phyloP scores from a whole-genome alignment of 2,113 vertebrate species.

The Cromileptes altivelis region DNA sequence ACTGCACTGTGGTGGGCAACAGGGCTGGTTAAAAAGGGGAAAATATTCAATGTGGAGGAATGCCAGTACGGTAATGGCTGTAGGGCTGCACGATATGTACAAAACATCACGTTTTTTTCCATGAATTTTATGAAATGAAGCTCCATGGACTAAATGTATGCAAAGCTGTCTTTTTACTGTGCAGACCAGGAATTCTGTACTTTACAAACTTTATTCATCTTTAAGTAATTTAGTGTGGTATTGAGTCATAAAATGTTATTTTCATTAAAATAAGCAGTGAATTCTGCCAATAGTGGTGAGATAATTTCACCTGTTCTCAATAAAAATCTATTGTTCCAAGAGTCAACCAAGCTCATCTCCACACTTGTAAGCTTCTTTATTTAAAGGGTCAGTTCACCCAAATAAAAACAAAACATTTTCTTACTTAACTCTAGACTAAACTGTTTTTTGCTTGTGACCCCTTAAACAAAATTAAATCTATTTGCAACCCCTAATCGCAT shows the following conservation, averaged over 20 bases:
- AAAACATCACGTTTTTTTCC: conserved; percentile 1
- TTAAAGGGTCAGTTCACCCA: conserved; percentile 3
- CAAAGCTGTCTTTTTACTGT: neutral
- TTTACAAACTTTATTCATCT: neutral
- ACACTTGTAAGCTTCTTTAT: neutral
- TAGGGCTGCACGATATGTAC: conserved; percentile 39
- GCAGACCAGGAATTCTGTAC: neutral
- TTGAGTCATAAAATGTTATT: conserved; percentile 22
- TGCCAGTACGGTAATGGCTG: conserved; percentile 26
- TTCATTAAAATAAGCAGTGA: conserved; percentile 2
- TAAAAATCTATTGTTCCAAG: neutral
- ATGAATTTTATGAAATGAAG: neutral
- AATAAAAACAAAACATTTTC: neutral
- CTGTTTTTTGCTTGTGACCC: neutral
- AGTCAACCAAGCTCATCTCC: conserved; percentile 3
- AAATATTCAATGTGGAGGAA: conserved; percentile 32
- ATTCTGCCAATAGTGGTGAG: conserved; percentile 30
- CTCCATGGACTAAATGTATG: neutral
- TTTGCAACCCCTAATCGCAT: neutral
- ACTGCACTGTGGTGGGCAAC: conserved; percentile 34
- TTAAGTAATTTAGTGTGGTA: conserved; percentile 10
- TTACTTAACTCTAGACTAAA: neutral
- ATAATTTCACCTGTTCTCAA: conserved; percentile 33
- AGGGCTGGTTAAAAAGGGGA: neutral
- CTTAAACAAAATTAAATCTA: neutral